Base-by-base conservation (phyloP, 1,140 invertebrate species). In the Philaenus spumarius region DNA sequence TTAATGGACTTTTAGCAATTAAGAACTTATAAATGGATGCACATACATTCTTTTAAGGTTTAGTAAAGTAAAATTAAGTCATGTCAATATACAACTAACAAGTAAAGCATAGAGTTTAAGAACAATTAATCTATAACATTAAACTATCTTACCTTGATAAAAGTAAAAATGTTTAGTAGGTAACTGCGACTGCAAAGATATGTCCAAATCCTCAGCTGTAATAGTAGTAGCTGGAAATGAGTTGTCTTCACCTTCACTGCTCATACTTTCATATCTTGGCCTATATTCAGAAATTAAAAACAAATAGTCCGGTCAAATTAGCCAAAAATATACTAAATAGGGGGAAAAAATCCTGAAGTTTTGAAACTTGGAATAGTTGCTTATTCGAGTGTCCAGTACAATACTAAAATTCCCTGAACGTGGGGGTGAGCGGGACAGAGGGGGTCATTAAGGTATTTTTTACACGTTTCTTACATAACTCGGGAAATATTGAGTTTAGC, bases 141-240 rank as follows among this genome's bases (percentile, higher is more conserved):
- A 14, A 35, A 14, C 20, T 37, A 52, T n/a, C n/a, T 64, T 76
- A 89, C 88, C 84, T 84, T 94, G 90, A 75, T 93, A 94, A 70
- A 93, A 94, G 68, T 90, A 92, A 72, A 86, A 89, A 64, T 80
- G 82, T 73, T 83, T 86, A 34, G 68, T 60, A 62, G 30, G 55
- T 14, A 48, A 20, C 7, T 46, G n/a, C 15, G 39, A 42, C 12
- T 11, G 39, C 37, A 20, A 26, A 42, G 42, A 51, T 34, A 64
- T 60, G 42, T 69, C 62, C 22, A 69, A 45, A 59, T 68, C 68
- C 57, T 71, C 69, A 51, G 62, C 62, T 17, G 59, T 59, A 43
- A 68, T 64, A 24, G 22, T 59, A 12, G 61, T 52, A 17, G 39
- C 34, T 15, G 37, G 50, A 9, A 30, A 30, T 9, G 9, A 9